Evolutionary conservation across 2,113 vertebrate species (phyloP).

Genomic region (Coreoperca whiteheadi): DNA sequence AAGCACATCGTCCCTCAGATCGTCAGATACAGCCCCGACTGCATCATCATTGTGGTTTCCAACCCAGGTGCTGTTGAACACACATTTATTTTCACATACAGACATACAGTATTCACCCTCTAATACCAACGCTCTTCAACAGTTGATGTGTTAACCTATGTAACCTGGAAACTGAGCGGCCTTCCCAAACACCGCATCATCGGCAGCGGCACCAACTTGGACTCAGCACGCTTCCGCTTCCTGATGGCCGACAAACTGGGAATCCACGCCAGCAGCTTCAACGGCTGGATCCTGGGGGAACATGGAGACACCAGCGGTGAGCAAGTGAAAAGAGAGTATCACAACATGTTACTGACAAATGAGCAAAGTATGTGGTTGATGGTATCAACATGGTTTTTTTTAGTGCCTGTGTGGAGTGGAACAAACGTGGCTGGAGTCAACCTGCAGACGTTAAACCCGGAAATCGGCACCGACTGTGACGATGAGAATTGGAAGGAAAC

Average conservation of each 20-base stretch:
- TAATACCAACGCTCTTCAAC: slow-evolving; percentile 7
- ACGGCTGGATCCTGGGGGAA: slow-evolving; percentile 96
- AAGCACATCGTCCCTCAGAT: slow-evolving; percentile 95
- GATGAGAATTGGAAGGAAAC: slow-evolving; percentile 93
- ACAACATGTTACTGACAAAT: no score
- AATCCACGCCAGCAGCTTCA: slow-evolving; percentile 93
- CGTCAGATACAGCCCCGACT: slow-evolving; percentile 92
- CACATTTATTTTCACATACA: not conserved
- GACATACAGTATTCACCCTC: not conserved
- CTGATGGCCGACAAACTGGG: slow-evolving; percentile 93
- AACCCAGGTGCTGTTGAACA: slow-evolving; percentile 89
- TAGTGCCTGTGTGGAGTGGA: slow-evolving; percentile 97
- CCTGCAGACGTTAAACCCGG: slow-evolving; percentile 93
- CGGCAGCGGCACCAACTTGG: slow-evolving; percentile 97
- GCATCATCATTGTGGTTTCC: slow-evolving; percentile 94
- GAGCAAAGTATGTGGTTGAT: not conserved
- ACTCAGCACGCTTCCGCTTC: slow-evolving; percentile 95
- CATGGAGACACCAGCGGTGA: slow-evolving; percentile 98
- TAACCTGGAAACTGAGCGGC: slow-evolving; percentile 98
- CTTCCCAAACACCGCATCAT: slow-evolving; percentile 95
- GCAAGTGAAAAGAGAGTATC: slow-evolving; percentile 25
- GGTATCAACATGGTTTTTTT: slow-evolving; percentile 17
- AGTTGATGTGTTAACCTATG: slow-evolving; percentile 97
- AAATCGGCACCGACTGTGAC: slow-evolving; percentile 90
- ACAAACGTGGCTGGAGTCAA: slow-evolving; percentile 94